These are phyloP conservation scores for Congeria kusceri DNA, from an alignment of 2,888 invertebrate species.

Conservation along the genomic window DNA sequence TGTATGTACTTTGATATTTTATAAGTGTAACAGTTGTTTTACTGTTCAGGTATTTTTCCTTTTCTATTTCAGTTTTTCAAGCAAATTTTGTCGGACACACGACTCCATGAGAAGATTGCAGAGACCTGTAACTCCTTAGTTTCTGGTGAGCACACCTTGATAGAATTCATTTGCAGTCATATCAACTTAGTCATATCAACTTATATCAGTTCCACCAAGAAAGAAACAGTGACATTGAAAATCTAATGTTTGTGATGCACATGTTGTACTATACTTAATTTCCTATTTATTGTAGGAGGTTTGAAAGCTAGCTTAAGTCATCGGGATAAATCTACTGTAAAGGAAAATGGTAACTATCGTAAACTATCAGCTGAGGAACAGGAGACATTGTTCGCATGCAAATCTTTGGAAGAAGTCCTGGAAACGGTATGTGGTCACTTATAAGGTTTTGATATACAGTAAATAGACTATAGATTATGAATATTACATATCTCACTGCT, in stretches of 20 bases:
- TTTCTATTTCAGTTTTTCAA: constrained; percentile 61
- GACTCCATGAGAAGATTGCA: constrained; percentile 71
- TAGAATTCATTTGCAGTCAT: no score
- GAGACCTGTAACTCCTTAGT: constrained; percentile 69
- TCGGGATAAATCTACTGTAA: no score
- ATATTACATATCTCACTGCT: no score
- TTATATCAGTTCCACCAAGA: no score
- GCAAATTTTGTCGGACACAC: constrained; percentile 67
- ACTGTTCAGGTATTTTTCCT: background rate
- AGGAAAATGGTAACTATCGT: background rate
- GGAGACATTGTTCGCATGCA: constrained; percentile 33
- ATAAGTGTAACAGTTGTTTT: background rate
- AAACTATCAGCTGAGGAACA: constrained; percentile 20
- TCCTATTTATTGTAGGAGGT: no score
- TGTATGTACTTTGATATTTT: no score
- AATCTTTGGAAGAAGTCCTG: constrained; percentile 59
- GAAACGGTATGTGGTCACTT: constrained; percentile 47
- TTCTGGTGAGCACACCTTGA: background rate
- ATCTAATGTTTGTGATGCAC: no score
- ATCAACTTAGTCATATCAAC: no score
- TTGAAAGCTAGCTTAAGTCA: no score
- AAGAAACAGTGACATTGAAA: no score
- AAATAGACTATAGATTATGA: no score
- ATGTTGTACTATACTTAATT: no score
- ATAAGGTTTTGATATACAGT: background rate